Base-by-base conservation (phyloP, 2,113 vertebrate genomes). In the Cacatua alba region DNA sequence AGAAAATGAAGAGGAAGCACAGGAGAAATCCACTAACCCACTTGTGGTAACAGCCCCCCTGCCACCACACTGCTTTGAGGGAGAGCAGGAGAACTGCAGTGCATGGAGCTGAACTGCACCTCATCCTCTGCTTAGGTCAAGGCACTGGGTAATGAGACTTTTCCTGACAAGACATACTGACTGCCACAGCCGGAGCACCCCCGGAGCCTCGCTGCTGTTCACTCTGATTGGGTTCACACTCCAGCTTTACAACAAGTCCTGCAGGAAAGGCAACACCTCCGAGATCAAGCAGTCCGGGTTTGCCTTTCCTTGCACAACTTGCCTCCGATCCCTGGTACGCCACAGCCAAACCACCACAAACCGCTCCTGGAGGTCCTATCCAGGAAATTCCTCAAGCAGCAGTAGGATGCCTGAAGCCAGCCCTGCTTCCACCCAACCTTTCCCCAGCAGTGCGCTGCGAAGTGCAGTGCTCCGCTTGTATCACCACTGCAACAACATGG, bases 121-220 rank as follows among this genome's bases (percentile, higher is more conserved):
- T 79, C 86, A 82, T 76, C 85, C 77, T 62, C 90, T 89, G 2
- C 86, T 70, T 76, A 46, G 90, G 90, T 83, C 95, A 92, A 64
- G 71, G 70, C 85, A 71, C 64, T 5, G 33, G 64, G 63, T 62
- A 88, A 95, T 41, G 79, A 96, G 86, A 0, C 76, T 93, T 75
- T 93, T 95, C 94, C 86, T 89, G 87, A 57, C 80, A n/a, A 95
- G 90, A 85, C 92, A 80, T 72, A 78, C 82, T 48, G 64, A 29
- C 83, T 83, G 71, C 39, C 70, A 68, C 2, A 17, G 55, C 44
- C 51, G 43, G 51, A 90, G 72, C 0, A 3, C 39, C 88, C 44
- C 31, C 41, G 1, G 62, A 43, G 29, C 0, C 83, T 17, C 26
- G 23, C 80, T 43, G 29, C 43, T 10, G 51, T 51, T 48, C 13